Evolutionary conservation across 1,140 invertebrate genomes (phyloP).

Genomic region (Drosophila lowei): DNA sequence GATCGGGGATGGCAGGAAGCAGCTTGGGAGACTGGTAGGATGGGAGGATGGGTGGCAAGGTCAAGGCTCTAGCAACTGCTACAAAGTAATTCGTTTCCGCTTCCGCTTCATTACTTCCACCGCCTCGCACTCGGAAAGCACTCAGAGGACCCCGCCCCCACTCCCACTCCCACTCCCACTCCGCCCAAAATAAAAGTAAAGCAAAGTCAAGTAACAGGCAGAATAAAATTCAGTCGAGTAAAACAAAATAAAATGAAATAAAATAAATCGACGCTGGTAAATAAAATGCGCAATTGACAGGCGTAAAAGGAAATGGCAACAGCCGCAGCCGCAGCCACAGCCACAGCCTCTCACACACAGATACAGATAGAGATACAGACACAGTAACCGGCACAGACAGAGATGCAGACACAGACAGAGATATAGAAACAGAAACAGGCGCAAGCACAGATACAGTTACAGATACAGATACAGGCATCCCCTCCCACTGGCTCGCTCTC

Average conservation of each 20-base stretch:
- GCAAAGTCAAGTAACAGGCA: conserved; percentile 6
- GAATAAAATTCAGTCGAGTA: not conserved
- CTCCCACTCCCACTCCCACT: not conserved
- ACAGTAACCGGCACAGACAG: not conserved
- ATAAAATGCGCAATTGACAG: conserved; percentile 66
- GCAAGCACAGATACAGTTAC: not conserved
- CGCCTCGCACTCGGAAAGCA: conserved; percentile 38
- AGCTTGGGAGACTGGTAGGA: not conserved
- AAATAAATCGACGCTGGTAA: conserved; percentile 41
- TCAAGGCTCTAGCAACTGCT: conserved; percentile 58
- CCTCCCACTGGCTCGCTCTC: not conserved
- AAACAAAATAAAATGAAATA: conserved; percentile 20
- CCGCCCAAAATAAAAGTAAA: conserved; percentile 11
- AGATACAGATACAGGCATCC: conserved; percentile 18
- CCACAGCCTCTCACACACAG: conserved; percentile 4
- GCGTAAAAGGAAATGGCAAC: conserved; percentile 47
- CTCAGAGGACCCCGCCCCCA: conserved; percentile 11
- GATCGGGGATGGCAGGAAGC: no score
- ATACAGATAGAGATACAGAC: not conserved
- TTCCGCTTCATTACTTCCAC: conserved; percentile 66
- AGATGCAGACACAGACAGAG: not conserved
- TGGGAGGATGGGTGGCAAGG: conserved; percentile 18
- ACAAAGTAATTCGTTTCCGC: conserved; percentile 68
- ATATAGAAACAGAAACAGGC: not conserved
- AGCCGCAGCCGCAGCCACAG: conserved; percentile 4